These are phyloP conservation scores for Trichomycterus rosablanca DNA, from an alignment of 2,113 vertebrate genomes.

Conservation along the genomic window DNA sequence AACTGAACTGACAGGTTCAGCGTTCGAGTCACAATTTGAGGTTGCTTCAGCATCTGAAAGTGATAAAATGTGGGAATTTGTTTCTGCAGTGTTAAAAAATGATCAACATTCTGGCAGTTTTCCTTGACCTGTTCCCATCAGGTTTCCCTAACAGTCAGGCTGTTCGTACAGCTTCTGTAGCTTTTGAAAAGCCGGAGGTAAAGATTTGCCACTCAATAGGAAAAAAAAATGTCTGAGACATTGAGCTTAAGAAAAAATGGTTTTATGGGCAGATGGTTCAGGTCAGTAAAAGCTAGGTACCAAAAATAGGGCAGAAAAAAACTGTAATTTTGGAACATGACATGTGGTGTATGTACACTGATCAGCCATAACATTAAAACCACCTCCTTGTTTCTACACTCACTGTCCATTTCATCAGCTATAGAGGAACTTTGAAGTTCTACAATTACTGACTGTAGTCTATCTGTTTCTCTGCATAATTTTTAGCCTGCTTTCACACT, in stretches of 20 bases:
- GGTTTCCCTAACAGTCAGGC: conserved; percentile 1
- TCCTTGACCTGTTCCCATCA: conserved; percentile 15
- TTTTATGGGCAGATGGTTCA: conserved; percentile 46
- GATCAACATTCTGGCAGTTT: neutral
- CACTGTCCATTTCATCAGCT: no score
- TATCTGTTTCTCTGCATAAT: no score
- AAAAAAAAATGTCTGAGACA: conserved; percentile 9
- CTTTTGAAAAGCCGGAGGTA: neutral
- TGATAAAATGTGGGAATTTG: conserved; percentile 1
- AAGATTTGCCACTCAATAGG: neutral
- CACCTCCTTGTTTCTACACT: no score
- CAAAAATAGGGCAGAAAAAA: neutral
- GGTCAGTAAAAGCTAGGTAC: conserved; percentile 32
- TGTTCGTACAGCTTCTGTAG: neutral
- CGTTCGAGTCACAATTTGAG: conserved; percentile 1
- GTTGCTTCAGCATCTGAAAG: conserved; percentile 11
- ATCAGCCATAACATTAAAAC: no score
- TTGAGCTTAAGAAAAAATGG: conserved; percentile 9
- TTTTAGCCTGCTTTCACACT: no score
- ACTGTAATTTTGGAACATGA: no score
- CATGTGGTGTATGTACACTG: no score
- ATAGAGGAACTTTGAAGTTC: no score
- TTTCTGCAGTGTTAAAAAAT: neutral
- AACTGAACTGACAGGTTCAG: conserved; percentile 11
- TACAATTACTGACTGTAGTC: no score